These are phyloP conservation scores for Sebastes nivosus DNA, from an alignment of 2,797 vertebrate genomes.

Conservation along the genomic window DNA sequence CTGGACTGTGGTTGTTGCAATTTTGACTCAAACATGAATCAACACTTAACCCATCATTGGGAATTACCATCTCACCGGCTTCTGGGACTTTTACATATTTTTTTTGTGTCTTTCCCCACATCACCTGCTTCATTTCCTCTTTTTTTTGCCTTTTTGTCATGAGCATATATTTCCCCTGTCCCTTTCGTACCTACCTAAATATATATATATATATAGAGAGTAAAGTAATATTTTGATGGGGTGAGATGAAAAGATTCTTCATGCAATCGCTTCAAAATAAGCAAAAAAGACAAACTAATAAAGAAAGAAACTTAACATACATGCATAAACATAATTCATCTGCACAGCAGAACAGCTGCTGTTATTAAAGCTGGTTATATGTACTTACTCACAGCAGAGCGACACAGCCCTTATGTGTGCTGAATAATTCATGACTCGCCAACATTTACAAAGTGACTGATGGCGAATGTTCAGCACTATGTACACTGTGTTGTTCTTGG, in stretches of 20 bases:
- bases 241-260: background rate
- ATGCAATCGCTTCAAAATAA: background rate
- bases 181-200: background rate
- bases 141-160: background rate
- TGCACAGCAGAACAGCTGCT: background rate
- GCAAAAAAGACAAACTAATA: background rate
- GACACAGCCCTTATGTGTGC: conserved; percentile 32
- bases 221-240: background rate
- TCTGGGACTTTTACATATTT: background rate
- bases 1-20: background rate
- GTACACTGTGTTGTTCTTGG: conserved; percentile 31
- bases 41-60: background rate
- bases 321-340: background rate
- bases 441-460: conserved; percentile 45
- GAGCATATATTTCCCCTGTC: background rate
- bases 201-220: background rate
- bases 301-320: background rate
- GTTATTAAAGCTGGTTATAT: conserved; percentile 21
- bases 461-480: conserved; percentile 14
- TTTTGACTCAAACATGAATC: conserved; percentile 17
- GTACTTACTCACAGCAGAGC: conserved; percentile 1
- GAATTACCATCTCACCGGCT: background rate
- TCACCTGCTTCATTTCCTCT: background rate
- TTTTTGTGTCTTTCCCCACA: background rate
- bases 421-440: conserved; percentile 50